Conservation (phyloP, 2,888 invertebrate species). For the Ophion obscuratus region DNA sequence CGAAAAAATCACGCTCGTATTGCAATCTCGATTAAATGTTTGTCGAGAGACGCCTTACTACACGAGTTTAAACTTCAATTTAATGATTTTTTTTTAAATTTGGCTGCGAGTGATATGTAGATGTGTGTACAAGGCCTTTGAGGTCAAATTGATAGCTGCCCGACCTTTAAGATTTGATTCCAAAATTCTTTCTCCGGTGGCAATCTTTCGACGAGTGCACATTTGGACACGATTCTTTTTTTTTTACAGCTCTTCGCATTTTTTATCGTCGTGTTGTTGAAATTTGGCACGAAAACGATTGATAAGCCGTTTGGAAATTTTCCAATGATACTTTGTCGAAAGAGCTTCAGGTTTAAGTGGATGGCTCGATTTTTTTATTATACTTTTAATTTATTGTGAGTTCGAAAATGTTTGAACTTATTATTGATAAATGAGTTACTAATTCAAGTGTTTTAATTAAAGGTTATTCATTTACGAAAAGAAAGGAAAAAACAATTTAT, state of each 20-base stretch:
- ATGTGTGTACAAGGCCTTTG: not conserved
- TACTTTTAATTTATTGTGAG: not conserved
- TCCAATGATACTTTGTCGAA: not conserved
- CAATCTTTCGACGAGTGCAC: not conserved
- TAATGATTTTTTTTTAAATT: conserved; percentile 15
- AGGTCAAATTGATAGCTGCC: not conserved
- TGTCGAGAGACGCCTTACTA: conserved; percentile 2
- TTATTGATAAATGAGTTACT: not conserved
- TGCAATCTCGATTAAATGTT: not conserved
- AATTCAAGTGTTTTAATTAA: not conserved
- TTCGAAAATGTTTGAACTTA: not conserved
- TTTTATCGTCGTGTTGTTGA: not conserved
- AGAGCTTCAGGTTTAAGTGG: not conserved
- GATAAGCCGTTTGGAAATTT: not conserved
- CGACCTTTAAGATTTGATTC: not conserved
- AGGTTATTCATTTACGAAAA: not conserved
- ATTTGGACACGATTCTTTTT: not conserved
- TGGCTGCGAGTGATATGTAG: not conserved
- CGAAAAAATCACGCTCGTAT: not conserved
- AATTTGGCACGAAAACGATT: not conserved
- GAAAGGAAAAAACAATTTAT: not conserved
- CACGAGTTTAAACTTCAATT: conserved; percentile 3
- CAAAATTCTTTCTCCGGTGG: not conserved
- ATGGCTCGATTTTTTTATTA: not conserved
- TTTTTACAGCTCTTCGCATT: not conserved